Evolutionary conservation across 2,888 invertebrate species (phyloP).

Genomic region (Melinopterus prodromus): DNA sequence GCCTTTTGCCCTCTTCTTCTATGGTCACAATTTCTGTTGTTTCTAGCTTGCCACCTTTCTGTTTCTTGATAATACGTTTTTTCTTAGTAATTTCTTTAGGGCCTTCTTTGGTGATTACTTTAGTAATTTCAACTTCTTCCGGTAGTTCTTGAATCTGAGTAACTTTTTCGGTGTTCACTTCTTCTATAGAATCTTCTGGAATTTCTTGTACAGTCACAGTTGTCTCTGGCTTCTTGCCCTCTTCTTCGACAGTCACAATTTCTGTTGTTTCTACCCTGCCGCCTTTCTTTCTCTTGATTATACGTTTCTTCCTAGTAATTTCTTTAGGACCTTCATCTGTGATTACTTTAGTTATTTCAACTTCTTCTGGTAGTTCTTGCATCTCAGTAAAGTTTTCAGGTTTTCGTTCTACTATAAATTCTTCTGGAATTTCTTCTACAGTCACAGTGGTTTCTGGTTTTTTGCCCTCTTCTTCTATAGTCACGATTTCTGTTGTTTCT

Average conservation of each 20-base stretch:
- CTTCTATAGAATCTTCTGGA: slow-evolving; percentile 31
- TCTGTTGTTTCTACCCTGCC: slow-evolving; percentile 38
- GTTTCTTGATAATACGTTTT: slow-evolving; percentile 49
- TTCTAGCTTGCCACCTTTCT: slow-evolving; percentile 50
- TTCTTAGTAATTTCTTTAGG: slow-evolving; percentile 50
- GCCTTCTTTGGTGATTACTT: slow-evolving; percentile 57
- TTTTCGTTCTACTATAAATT: slow-evolving; percentile 41
- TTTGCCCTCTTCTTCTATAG: background rate
- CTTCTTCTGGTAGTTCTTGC: slow-evolving; percentile 43
- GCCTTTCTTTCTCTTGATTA: slow-evolving; percentile 49
- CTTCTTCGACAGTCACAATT: slow-evolving; percentile 49
- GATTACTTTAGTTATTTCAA: slow-evolving; percentile 46
- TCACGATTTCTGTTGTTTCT: background rate
- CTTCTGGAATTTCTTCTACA: background rate
- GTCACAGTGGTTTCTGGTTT: background rate
- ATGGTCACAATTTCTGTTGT: slow-evolving; percentile 56
- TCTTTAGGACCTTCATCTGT: slow-evolving; percentile 44
- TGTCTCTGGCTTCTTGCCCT: slow-evolving; percentile 43
- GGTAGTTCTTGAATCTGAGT: slow-evolving; percentile 48
- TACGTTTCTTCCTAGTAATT: slow-evolving; percentile 44
- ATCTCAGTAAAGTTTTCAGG: slow-evolving; percentile 31
- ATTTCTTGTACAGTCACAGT: slow-evolving; percentile 39
- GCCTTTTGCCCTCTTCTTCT: slow-evolving; percentile 56
- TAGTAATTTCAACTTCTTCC: slow-evolving; percentile 50
- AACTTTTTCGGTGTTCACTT: slow-evolving; percentile 40